Conservation (phyloP, 2,797 vertebrate species). For the Spheniscus humboldti region DNA sequence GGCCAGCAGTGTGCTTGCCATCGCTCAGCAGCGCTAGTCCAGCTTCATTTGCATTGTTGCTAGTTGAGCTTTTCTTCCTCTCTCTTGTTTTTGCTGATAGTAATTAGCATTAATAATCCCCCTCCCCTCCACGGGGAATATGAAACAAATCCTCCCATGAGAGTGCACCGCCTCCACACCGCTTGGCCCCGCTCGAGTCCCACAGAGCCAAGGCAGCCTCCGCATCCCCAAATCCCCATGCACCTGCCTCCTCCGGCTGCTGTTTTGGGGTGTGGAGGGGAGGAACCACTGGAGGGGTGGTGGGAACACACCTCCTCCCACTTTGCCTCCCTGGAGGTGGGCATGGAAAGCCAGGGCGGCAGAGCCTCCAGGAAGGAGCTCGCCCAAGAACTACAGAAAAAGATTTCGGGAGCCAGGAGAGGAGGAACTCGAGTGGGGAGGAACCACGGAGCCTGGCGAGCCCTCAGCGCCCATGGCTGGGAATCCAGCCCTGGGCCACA, state of each 20-base stretch:
- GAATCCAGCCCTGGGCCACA: too few species aligned
- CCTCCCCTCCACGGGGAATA: not conserved
- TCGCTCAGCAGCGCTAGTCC: not conserved
- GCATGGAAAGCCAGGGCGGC: not conserved
- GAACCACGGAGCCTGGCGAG: fast-evolving
- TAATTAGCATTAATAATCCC: not conserved
- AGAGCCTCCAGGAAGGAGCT: not conserved
- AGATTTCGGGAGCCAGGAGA: not conserved
- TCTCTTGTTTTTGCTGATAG: not conserved
- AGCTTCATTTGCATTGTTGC: not conserved
- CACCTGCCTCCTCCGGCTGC: not conserved
- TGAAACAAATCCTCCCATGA: not conserved
- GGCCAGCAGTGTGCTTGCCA: fast-evolving
- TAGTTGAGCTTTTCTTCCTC: not conserved
- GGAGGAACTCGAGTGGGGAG: not conserved
- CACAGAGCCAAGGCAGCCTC: not conserved
- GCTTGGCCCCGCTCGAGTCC: fast-evolving
- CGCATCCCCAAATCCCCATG: fast-evolving
- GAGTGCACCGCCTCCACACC: fast-evolving
- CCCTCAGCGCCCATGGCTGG: not conserved
- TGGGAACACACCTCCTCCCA: not conserved
- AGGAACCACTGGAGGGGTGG: not conserved
- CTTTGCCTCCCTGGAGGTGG: fast-evolving
- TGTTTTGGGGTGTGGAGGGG: fast-evolving
- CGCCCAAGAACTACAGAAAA: not conserved